Percentiles rank a stretch among this genome's conserved stretches.
Evolutionary conservation across 1,140 invertebrate species (phyloP).

Genomic region (Lerema accius): DNA sequence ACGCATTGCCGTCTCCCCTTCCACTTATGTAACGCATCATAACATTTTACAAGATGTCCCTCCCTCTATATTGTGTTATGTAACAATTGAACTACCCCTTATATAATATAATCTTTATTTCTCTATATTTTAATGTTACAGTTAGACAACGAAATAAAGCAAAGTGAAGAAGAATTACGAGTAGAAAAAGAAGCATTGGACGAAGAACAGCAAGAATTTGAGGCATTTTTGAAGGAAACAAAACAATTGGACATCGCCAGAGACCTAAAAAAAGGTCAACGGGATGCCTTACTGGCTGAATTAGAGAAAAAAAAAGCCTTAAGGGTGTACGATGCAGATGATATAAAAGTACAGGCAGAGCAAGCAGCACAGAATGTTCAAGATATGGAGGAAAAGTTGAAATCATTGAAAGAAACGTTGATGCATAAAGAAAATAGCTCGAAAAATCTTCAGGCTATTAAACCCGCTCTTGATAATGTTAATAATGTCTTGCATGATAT

Average conservation of each 20-base stretch:
- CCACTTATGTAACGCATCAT: too few relatives aligned
- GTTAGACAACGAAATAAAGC: conserved; percentile 58
- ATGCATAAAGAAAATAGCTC: conserved; percentile 66
- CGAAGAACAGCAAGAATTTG: conserved; percentile 53
- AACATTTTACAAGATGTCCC: too few relatives aligned
- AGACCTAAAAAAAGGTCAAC: conserved; percentile 61
- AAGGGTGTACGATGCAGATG: conserved; percentile 69
- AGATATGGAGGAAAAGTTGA: conserved; percentile 62
- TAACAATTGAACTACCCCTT: too few relatives aligned
- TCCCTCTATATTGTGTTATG: too few relatives aligned
- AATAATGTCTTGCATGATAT: conserved; percentile 65
- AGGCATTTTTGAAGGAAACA: conserved; percentile 54
- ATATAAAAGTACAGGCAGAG: conserved; percentile 59
- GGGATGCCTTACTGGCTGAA: conserved; percentile 59
- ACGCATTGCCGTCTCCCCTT: too few relatives aligned
- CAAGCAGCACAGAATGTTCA: conserved; percentile 57
- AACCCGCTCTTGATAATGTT: conserved; percentile 59
- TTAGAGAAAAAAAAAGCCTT: conserved; percentile 58
- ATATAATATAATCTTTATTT: too few relatives aligned
- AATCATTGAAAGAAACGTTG: conserved; percentile 46
- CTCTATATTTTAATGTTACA: conserved; percentile 30
- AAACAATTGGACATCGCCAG: conserved; percentile 51
- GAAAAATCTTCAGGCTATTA: conserved; percentile 65
- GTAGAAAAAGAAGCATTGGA: conserved; percentile 57
- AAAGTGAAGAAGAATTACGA: conserved; percentile 63